Evolutionary conservation across 2,888 invertebrate genomes (phyloP).

Genomic region (Melitaea athalia): DNA sequence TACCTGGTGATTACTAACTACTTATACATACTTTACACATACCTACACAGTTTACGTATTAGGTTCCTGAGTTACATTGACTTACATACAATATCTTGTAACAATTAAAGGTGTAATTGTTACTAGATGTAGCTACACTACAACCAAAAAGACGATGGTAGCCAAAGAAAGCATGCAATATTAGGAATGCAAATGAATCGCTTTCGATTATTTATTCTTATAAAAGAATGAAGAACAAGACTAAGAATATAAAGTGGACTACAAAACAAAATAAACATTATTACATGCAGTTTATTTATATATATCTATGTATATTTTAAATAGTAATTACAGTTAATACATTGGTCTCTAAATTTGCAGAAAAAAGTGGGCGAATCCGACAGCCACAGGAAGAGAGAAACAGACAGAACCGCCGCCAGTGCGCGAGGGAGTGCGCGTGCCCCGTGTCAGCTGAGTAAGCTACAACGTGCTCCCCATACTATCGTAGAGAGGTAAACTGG

Average conservation of each 20-base stretch:
- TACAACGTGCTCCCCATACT: conserved; percentile 71
- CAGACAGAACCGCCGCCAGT: conserved; percentile 82
- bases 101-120: conserved; percentile 28
- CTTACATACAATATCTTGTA: conserved; percentile 32
- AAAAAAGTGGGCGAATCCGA: conserved; percentile 76
- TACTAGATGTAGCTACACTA: conserved; percentile 33
- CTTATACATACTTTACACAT: conserved; percentile 27
- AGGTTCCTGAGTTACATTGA: conserved; percentile 28
- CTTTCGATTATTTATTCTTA: background rate
- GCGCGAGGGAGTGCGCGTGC: conserved; percentile 75
- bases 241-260: conserved; percentile 45
- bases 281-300: conserved; percentile 37
- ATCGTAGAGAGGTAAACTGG: conserved; percentile 61
- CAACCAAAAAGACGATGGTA: conserved; percentile 20
- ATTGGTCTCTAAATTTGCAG: conserved; percentile 51
- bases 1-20: conserved; percentile 40
- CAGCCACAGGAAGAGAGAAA: conserved; percentile 83
- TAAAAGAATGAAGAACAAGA: background rate
- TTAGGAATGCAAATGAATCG: conserved; percentile 23
- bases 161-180: conserved; percentile 37
- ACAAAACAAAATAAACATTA: conserved; percentile 41
- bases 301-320: conserved; percentile 24
- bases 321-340: conserved; percentile 24
- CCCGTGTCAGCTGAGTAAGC: conserved; percentile 77
- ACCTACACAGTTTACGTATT: conserved; percentile 22